Evolutionary conservation across 2,888 invertebrate genomes (phyloP), one percentile per base, ranked within the genome.

Genomic region (Eilema depressum): DNA sequence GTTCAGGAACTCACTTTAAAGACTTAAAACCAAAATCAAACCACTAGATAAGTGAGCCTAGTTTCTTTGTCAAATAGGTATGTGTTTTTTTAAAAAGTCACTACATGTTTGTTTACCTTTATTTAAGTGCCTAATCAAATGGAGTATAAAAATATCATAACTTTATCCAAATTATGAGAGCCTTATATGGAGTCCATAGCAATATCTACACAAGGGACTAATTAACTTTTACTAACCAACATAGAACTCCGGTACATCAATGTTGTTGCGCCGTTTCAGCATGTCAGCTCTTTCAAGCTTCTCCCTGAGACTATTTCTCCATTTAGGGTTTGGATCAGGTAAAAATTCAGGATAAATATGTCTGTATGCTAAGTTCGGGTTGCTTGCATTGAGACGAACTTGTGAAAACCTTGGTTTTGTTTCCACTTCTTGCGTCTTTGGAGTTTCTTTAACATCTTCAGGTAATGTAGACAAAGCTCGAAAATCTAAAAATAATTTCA

Each of bases 181-280:
- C n/a, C 12, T 20, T 20, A 47, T 20, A 17, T 47, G 47, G 3
- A 47, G 12, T 47, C 2, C 11, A 10, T 47, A 47, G 47, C 47
- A 12, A 12, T 47, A 20, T 53, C 20, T 20, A 56, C 2, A 23
- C 7, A 17, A 20, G 1, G n/a, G 4, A n/a, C 23, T 10, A 56
- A 17, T 11, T 3, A 57, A 66, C 12, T 47, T 53, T 59, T 57
- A 91, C 97, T 90, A 89, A 97, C 98, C 99, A 85, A 99, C 99
- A 96, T 99, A 99, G 95, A 99, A 99, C 90, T 99, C 99, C 0
- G 99, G 99, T 77, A 99, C 97, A 87, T 98, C 97, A 76, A 99
- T 96, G 75, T 97, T 96, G 69, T 83, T 94, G 81, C 99, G 96
- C 71, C 99, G 96, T 72, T 97, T 96, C 41, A 99, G 88, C 99